Percentiles rank a stretch among this genome's conserved stretches.
phyloP scores from a whole-genome alignment of 2,113 vertebrate genomes.

The Vulpes ferrilata region DNA sequence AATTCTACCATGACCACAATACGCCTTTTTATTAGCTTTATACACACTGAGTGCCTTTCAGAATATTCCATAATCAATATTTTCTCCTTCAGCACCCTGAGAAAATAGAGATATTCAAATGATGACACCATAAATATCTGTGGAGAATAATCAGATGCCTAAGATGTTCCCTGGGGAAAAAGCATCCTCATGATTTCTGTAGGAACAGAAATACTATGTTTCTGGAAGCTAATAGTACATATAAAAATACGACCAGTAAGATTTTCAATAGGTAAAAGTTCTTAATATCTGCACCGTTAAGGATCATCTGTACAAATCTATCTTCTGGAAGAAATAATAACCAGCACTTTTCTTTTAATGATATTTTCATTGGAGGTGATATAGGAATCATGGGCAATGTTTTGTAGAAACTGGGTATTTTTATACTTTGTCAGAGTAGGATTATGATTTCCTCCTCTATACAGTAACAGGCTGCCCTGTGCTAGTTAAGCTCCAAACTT shows the following conservation, averaged over 20 bases:
- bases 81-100: conserved; percentile 85
- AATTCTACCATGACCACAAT: conserved; percentile 80
- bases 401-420: background rate
- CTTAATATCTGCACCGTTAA: background rate
- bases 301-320: background rate
- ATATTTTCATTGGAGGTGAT: background rate
- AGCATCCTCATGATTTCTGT: background rate
- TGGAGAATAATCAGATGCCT: conserved; percentile 76
- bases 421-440: background rate
- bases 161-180: conserved; percentile 67
- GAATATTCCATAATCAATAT: conserved; percentile 83
- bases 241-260: background rate
- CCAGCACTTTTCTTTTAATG: background rate
- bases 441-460: background rate
- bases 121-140: conserved; percentile 79
- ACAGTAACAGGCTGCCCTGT: background rate
- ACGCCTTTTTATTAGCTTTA: conserved; percentile 85
- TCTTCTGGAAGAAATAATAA: conserved; percentile 28
- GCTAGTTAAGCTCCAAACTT: background rate
- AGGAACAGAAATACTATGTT: conserved; percentile 38
- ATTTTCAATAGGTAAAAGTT: background rate
- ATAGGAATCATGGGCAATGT: background rate
- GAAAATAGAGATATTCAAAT: conserved; percentile 84
- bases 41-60: conserved; percentile 80
- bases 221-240: background rate